Base-by-base conservation (phyloP, 2,113 vertebrate genomes). In the Lophura nycthemera region DNA sequence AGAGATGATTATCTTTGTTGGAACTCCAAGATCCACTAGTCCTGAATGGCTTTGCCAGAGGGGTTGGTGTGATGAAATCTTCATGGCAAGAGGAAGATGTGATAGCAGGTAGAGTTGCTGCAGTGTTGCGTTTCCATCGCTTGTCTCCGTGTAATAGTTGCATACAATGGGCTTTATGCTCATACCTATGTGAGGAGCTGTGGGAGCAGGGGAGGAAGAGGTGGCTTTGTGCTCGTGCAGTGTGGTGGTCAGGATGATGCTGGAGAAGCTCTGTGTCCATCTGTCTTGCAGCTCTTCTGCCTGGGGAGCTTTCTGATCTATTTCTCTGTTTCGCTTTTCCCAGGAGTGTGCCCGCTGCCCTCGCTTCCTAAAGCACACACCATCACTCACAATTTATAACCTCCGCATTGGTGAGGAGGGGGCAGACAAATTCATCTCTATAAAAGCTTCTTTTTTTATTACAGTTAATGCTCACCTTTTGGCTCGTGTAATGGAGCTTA, bases 401-500 rank as follows among this genome's bases (percentile, higher is more conserved):
- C 71, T 79, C 77, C 1, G 30, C 24, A 75, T 93, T 70, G 40
- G 59, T 5, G 77, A 76, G 87, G 54, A 93, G 3, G 3, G 71
- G 83, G 34, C 82, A 89, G 93, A 74, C 15, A 20, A 91, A 95
- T 96, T 74, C 59, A 88, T 94, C 95, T 94, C 88, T 89, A 70
- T 75, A 95, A 96, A 96, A 91, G 78, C 79, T 94, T 36, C 40
- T 52, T 84, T 71, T 80, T 92, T 93, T 64, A 84, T 95, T 86
- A 54, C 50, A 6, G 69, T 78, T 94, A 81, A 77, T 79, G 40
- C 0, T 1, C 38, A 66, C 91, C 89, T 95, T 94, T 96, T 0
- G 14, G 91, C 95, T 93, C 78, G 84, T 90, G 78, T 91, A 96
- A 95, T 88, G 84, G 80, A 81, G 79, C 93, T 92, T 95, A 34